These are phyloP conservation scores for Eclectus roratus DNA, from an alignment of 2,113 vertebrate genomes.

Conservation along the genomic window DNA sequence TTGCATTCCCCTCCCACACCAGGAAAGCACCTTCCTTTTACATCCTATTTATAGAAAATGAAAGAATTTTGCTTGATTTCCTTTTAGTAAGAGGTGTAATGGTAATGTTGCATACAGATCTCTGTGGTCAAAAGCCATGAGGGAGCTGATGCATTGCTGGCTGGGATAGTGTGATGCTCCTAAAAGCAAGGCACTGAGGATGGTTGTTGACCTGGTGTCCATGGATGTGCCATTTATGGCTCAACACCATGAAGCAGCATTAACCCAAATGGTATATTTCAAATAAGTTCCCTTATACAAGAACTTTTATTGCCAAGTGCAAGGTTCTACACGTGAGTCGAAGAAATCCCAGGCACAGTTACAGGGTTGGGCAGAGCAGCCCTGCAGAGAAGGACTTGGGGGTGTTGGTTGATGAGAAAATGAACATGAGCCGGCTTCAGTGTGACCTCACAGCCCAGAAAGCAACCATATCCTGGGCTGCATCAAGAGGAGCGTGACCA, in stretches of 20 bases:
- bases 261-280: background rate
- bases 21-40: conserved; percentile 5
- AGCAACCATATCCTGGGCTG: too few species aligned
- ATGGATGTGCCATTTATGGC: background rate
- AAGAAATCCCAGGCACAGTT: too few species aligned
- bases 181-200: background rate
- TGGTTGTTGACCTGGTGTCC: background rate
- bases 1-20: background rate
- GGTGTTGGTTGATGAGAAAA: too few species aligned
- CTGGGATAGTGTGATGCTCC: background rate
- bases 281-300: background rate
- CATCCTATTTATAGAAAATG: background rate
- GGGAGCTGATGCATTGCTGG: background rate
- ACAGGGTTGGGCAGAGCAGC: too few species aligned
- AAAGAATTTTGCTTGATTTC: background rate
- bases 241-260: background rate
- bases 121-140: background rate
- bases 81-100: background rate
- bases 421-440: too few species aligned
- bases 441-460: too few species aligned
- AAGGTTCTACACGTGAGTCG: too few species aligned
- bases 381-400: too few species aligned
- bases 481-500: too few species aligned
- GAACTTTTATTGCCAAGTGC: background rate
- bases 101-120: background rate